Evolutionary conservation across 2,797 vertebrate genomes (phyloP).

Genomic region (Tolypeutes matacus): DNA sequence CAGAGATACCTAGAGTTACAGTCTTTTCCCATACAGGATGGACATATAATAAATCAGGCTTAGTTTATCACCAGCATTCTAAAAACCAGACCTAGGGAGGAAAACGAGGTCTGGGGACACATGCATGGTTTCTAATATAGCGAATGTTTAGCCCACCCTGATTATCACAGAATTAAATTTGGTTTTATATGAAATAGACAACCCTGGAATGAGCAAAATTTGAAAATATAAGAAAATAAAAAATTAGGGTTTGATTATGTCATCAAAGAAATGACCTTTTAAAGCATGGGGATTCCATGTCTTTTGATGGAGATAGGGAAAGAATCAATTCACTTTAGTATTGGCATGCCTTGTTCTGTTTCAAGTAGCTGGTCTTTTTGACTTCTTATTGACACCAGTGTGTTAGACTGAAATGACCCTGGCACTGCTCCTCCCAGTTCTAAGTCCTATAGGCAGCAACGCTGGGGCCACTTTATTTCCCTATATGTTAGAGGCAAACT

Average conservation of each 20-base stretch:
- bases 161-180: no score
- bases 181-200: slow-evolving; percentile 8
- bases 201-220: background rate
- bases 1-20: no score
- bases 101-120: no score
- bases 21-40: no score
- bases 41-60: no score
- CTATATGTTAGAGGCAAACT: background rate
- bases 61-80: no score
- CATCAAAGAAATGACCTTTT: slow-evolving; percentile 62
- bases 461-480: background rate
- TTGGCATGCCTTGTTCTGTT: slow-evolving; percentile 69
- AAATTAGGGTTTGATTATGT: background rate
- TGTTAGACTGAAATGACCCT: background rate
- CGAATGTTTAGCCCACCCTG: no score
- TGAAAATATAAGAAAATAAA: background rate
- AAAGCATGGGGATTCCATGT: slow-evolving; percentile 44
- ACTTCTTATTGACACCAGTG: slow-evolving; percentile 66
- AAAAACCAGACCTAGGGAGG: no score
- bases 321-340: slow-evolving; percentile 59
- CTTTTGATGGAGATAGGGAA: slow-evolving; percentile 28
- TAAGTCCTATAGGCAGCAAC: background rate
- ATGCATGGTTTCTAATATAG: no score
- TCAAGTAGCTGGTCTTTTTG: slow-evolving; percentile 64
- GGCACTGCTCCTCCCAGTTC: background rate